These are phyloP conservation scores for Labia minor DNA, from an alignment of 2,888 invertebrate species.

Conservation along the genomic window DNA sequence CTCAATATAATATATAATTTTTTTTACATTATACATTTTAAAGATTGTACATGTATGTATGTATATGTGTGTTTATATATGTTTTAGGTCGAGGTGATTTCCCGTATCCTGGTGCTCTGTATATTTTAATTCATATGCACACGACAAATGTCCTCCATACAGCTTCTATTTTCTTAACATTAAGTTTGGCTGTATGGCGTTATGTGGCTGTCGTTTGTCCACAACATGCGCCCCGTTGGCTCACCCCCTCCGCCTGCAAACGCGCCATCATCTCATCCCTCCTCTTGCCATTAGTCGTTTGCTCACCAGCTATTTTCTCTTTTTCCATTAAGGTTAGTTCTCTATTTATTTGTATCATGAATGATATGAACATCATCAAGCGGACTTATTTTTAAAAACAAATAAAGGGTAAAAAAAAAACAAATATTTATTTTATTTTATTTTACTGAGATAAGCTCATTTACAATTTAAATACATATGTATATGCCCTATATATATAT, in stretches of 20 bases:
- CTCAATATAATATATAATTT: too few relatives aligned
- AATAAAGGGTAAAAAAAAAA: not conserved
- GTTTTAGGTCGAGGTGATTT: conserved; percentile 26
- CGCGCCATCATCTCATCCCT: conserved; percentile 36
- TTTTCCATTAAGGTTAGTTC: conserved; percentile 32
- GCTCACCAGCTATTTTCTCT: conserved; percentile 39
- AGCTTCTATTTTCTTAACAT: conserved; percentile 85
- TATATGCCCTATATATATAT: too few relatives aligned
- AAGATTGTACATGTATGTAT: too few relatives aligned
- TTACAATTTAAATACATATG: too few relatives aligned
- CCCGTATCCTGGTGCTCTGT: conserved; percentile 65
- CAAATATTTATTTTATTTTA: too few relatives aligned
- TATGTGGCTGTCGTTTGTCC: conserved; percentile 58
- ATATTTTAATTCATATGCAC: conserved; percentile 81
- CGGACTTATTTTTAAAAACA: not conserved
- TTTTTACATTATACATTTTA: too few relatives aligned
- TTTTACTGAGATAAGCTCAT: too few relatives aligned
- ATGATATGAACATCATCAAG: too few relatives aligned
- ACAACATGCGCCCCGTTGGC: not conserved
- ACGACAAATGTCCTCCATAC: conserved; percentile 83
- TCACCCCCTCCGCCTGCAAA: conserved; percentile 29
- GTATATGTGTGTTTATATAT: too few relatives aligned
- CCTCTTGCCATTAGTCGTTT: conserved; percentile 36
- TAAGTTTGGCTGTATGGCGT: conserved; percentile 85
- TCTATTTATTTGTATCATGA: conserved; percentile 15